Conservation (phyloP, 2,888 invertebrate genomes). For the Adineta ricciae region DNA sequence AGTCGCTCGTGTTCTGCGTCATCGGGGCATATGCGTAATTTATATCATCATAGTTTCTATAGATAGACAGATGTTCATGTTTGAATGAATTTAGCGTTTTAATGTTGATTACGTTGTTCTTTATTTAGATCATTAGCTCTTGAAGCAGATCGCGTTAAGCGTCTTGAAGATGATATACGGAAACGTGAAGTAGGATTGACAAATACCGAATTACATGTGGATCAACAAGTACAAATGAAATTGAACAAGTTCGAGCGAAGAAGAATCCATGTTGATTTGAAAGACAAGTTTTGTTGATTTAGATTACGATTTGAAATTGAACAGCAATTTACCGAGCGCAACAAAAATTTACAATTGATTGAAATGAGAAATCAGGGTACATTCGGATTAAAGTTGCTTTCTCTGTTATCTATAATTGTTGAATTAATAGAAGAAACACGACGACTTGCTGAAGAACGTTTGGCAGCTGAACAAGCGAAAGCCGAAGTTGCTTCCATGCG, state of each 20-base stretch:
- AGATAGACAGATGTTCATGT: no score
- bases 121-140: not conserved
- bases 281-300: not conserved
- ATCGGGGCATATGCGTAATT: no score
- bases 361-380: conserved; percentile 13
- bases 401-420: not conserved
- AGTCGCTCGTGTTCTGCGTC: no score
- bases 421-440: not conserved
- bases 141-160: not conserved
- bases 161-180: conserved; percentile 13
- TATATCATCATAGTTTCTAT: no score
- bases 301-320: not conserved
- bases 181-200: not conserved
- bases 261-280: no score
- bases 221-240: conserved; percentile 19
- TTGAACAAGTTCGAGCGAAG: not conserved
- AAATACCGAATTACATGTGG: not conserved
- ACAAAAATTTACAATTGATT: not conserved
- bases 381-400: not conserved
- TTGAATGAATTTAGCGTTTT: no score
- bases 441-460: conserved; percentile 5
- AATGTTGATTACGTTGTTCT: no score
- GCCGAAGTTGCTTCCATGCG: not conserved
- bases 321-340: conserved; percentile 1
- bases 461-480: not conserved